Conservation (phyloP, 2,888 invertebrate species). For the Plebejus anna region DNA sequence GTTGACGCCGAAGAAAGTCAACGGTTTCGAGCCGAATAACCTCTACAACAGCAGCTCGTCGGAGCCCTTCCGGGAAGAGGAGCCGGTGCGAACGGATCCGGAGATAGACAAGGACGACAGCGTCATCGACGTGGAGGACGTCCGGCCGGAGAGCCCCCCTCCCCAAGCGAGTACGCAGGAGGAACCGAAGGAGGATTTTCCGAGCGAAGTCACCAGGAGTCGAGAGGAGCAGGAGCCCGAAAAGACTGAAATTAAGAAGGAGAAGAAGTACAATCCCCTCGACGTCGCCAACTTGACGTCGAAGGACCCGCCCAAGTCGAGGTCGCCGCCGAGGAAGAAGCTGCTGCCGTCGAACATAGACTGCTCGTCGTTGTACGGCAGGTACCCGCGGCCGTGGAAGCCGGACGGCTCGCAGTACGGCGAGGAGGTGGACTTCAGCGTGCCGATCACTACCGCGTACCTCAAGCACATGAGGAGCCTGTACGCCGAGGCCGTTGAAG, state of each 20-base stretch:
- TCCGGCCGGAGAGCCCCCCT: conserved; percentile 58
- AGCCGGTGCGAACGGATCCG: conserved; percentile 66
- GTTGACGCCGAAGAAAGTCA: conserved; percentile 63
- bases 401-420: conserved; percentile 71
- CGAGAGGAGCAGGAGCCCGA: conserved; percentile 55
- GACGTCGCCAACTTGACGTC: conserved; percentile 82
- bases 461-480: conserved; percentile 90
- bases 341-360: conserved; percentile 59
- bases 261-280: conserved; percentile 80
- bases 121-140: conserved; percentile 74
- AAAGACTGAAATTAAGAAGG: conserved; percentile 58
- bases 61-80: conserved; percentile 67
- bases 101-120: conserved; percentile 75
- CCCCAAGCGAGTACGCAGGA: conserved; percentile 46
- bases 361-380: conserved; percentile 59
- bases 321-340: conserved; percentile 73
- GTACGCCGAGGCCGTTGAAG: conserved; percentile 48
- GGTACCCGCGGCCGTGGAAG: conserved; percentile 82
- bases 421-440: conserved; percentile 87
- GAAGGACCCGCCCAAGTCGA: conserved; percentile 79
- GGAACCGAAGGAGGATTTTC: conserved; percentile 45
- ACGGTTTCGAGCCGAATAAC: conserved; percentile 53
- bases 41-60: conserved; percentile 57
- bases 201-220: conserved; percentile 52
- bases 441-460: conserved; percentile 94